A percentile compares a stretch with the other conserved stretches of the same genome.
These are phyloP conservation scores for Lichenostomus cassidix DNA, from an alignment of 2,113 vertebrate genomes.

Conservation along the genomic window DNA sequence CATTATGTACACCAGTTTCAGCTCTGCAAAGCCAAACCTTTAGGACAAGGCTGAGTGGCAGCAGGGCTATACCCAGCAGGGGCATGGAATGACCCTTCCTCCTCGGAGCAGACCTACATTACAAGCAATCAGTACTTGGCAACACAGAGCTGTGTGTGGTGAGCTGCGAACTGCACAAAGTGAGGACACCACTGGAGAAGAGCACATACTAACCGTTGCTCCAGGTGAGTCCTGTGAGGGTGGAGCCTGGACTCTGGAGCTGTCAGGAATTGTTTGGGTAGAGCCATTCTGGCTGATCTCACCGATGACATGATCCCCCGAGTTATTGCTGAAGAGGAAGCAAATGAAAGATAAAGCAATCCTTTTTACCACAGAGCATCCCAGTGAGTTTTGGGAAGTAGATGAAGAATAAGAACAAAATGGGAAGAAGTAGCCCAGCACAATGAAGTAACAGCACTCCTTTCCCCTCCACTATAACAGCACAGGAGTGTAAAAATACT, in stretches of 20 bases:
- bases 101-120: not conserved
- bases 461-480: not conserved
- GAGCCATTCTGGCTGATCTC: slow-evolving; percentile 22
- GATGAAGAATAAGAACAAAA: not conserved
- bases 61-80: not conserved
- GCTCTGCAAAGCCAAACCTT: not conserved
- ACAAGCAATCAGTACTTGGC: not conserved
- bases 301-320: not conserved
- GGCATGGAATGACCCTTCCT: not conserved
- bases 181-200: not conserved
- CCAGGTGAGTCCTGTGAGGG: slow-evolving; percentile 34
- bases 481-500: not conserved
- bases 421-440: not conserved
- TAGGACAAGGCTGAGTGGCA: not conserved
- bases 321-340: slow-evolving; percentile 53
- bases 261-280: slow-evolving; percentile 63
- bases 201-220: slow-evolving; percentile 53
- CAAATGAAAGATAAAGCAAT: not conserved
- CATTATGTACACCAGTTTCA: not conserved
- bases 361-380: not conserved
- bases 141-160: not conserved
- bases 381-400: not conserved
- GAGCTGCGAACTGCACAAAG: not conserved
- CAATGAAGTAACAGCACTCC: not conserved
- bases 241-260: slow-evolving; percentile 25